A percentile compares a stretch with the other conserved stretches of the same genome.
Conservation (phyloP, 2,113 vertebrate genomes). For the Todiramphus saurophagus region DNA sequence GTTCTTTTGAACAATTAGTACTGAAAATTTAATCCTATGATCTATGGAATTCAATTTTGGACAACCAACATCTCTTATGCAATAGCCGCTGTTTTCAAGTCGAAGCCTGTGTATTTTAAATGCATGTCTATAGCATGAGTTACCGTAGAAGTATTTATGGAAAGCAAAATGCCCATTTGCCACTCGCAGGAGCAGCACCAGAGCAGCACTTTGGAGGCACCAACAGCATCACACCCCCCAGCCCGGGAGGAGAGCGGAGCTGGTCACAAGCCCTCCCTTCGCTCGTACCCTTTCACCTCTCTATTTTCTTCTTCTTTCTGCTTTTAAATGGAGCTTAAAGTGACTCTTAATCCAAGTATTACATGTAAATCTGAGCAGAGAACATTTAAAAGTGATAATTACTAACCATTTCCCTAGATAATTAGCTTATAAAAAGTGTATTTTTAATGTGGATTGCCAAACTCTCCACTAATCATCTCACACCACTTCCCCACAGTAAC, state of each 20-base stretch:
- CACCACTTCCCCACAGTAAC: constrained; percentile 30
- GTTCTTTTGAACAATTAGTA: neutral
- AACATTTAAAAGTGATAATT: constrained; percentile 29
- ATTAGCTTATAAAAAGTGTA: constrained; percentile 56
- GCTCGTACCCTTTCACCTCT: neutral
- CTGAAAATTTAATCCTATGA: neutral
- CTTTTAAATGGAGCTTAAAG: neutral
- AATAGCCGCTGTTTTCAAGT: neutral
- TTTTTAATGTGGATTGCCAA: constrained; percentile 47
- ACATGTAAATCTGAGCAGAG: neutral
- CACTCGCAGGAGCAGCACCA: neutral
- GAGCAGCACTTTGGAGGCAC: neutral
- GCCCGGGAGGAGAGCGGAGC: neutral
- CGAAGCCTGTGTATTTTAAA: neutral
- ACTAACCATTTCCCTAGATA: constrained; percentile 15
- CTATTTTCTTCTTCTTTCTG: neutral
- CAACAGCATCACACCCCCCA: neutral
- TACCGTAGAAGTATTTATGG: neutral
- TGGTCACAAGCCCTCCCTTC: neutral
- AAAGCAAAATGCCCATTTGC: neutral
- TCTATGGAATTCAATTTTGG: neutral
- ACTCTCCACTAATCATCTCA: constrained; percentile 55
- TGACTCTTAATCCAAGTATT: neutral
- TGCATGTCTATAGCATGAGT: neutral
- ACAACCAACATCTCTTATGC: neutral